Evolutionary conservation across 2,113 vertebrate genomes (phyloP).

Genomic region (Morone chrysops): DNA sequence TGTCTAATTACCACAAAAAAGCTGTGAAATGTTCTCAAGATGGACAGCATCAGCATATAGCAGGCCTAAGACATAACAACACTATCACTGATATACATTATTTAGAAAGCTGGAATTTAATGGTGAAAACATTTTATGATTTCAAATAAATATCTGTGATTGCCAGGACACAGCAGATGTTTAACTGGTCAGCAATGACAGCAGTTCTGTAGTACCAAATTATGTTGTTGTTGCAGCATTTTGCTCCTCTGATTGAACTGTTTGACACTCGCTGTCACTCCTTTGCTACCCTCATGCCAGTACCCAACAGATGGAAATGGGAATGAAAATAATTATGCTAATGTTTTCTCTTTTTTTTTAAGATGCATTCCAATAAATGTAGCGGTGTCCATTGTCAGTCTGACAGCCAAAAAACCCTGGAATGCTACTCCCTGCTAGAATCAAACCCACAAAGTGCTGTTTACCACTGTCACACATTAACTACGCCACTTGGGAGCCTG

Average conservation of each 20-base stretch:
- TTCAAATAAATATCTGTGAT: conserved; percentile 10
- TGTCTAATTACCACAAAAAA: conserved; percentile 79
- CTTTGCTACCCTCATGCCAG: conserved; percentile 30
- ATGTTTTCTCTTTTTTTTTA: conserved; percentile 7
- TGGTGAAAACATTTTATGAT: conserved; percentile 15
- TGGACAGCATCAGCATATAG: conserved; percentile 56
- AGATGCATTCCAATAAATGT: conserved; percentile 34
- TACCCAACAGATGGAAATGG: conserved; percentile 47
- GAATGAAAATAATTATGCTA: conserved; percentile 44
- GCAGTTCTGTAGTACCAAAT: conserved; percentile 27
- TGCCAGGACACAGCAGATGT: conserved; percentile 49
- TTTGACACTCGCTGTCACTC: conserved; percentile 49
- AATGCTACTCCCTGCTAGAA: conserved; percentile 43
- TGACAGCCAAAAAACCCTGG: conserved; percentile 53
- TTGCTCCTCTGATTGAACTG: conserved; percentile 53
- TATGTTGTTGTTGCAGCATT: conserved; percentile 32
- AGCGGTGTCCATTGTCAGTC: conserved; percentile 35
- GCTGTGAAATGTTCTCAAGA: conserved; percentile 62
- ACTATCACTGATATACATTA: conserved; percentile 19
- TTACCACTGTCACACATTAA: conserved; percentile 65
- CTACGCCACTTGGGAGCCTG: conserved; percentile 51
- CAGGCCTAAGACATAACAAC: conserved; percentile 4
- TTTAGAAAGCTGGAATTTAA: conserved; percentile 51
- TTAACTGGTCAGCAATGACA: conserved; percentile 54
- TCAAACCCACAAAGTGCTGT: conserved; percentile 52